phyloP scores from a whole-genome alignment of 2,888 invertebrate genomes.

The Apamea anceps region DNA sequence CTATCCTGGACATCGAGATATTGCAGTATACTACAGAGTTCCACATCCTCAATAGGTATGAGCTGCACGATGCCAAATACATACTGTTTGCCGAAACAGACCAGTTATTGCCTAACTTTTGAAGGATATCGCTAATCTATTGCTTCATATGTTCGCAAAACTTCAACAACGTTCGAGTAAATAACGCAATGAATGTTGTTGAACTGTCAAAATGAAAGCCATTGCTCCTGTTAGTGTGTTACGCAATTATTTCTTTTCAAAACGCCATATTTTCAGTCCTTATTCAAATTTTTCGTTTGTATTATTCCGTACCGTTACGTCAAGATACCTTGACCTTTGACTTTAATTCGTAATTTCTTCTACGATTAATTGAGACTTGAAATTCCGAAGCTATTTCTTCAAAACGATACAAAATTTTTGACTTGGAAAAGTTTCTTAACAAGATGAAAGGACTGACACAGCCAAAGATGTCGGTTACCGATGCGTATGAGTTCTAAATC shows the following conservation, averaged over 20 bases:
- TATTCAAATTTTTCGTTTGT: background rate
- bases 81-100: background rate
- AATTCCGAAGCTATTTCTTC: background rate
- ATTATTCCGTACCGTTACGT: background rate
- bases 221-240: too few relatives aligned
- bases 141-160: too few relatives aligned
- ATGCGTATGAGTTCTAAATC: background rate
- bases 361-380: background rate
- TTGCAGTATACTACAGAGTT: background rate
- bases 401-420: background rate
- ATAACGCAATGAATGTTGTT: too few relatives aligned
- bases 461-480: too few relatives aligned
- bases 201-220: too few relatives aligned
- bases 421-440: constrained; percentile 3
- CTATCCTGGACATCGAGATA: background rate
- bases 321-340: background rate
- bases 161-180: too few relatives aligned
- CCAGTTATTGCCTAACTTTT: too few relatives aligned
- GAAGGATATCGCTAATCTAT: too few relatives aligned
- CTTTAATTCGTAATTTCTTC: background rate
- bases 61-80: background rate
- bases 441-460: background rate
- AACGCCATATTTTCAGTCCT: background rate
- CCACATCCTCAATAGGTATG: background rate
- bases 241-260: too few relatives aligned